Percentiles rank a stretch among this genome's conserved stretches.
Evolutionary conservation across 1,140 invertebrate species (phyloP).

Genomic region (Drosophila pallidifrons): DNA sequence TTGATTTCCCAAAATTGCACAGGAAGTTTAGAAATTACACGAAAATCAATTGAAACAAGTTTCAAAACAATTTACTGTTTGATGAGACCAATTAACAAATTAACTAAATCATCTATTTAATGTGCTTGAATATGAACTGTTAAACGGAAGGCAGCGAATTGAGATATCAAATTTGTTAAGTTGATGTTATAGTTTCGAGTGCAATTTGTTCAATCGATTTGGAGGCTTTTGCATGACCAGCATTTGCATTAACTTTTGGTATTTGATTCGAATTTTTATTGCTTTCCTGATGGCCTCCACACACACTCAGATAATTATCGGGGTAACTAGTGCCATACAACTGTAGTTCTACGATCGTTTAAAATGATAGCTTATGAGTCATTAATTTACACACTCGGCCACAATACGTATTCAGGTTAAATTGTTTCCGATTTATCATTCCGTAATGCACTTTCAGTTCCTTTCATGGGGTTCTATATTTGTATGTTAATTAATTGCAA

Average conservation of each 20-base stretch:
- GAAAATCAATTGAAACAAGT: conserved; percentile 17
- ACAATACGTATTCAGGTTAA: background rate
- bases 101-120: conserved; percentile 19
- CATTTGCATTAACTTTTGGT: conserved; percentile 56
- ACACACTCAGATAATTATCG: conserved; percentile 33
- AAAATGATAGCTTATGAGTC: conserved; percentile 23
- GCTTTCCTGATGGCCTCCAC: conserved; percentile 52
- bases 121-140: background rate
- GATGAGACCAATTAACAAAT: conserved; percentile 32
- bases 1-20: conserved; percentile 34
- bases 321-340: conserved; percentile 27
- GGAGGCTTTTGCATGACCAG: conserved; percentile 14
- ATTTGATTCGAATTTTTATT: conserved; percentile 30
- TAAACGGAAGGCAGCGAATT: conserved; percentile 42
- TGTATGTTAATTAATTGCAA: too few species aligned
- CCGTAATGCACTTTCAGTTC: too few species aligned
- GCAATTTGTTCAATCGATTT: conserved; percentile 15
- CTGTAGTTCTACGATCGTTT: conserved; percentile 25
- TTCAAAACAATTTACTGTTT: conserved; percentile 5
- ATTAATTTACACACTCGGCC: conserved; percentile 1
- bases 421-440: background rate
- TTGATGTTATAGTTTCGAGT: conserved; percentile 31
- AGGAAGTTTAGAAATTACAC: conserved; percentile 40
- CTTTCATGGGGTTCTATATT: background rate
- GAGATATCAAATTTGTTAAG: conserved; percentile 31